These are phyloP conservation scores for Smutsia gigantea DNA, from an alignment of 2,797 vertebrate genomes.

Conservation along the genomic window DNA sequence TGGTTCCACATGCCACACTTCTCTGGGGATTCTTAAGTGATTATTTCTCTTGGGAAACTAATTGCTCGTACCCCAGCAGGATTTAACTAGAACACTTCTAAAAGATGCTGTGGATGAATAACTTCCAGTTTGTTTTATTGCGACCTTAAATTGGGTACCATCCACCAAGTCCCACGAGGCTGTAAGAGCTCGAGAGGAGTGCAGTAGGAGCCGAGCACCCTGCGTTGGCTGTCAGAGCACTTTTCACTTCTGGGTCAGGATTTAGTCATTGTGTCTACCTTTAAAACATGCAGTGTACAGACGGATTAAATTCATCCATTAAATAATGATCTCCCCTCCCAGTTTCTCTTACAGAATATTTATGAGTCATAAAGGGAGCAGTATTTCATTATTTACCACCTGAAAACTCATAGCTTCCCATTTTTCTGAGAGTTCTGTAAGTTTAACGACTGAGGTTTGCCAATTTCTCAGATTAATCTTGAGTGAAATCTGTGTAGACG, in stretches of 20 bases:
- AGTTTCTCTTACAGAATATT: background rate
- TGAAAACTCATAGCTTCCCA: background rate
- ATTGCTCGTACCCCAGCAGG: background rate
- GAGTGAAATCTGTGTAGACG: background rate
- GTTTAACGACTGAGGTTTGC: background rate
- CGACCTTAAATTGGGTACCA: background rate
- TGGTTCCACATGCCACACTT: background rate
- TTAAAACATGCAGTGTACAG: background rate
- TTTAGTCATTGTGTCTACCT: background rate
- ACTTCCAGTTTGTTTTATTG: background rate
- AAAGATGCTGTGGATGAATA: conserved; percentile 26
- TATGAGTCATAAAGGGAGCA: background rate
- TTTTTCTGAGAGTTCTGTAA: conserved; percentile 10
- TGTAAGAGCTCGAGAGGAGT: background rate
- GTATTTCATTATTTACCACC: background rate
- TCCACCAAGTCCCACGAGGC: background rate
- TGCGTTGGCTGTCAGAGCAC: background rate
- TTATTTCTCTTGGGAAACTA: conserved; percentile 40
- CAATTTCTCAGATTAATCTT: background rate
- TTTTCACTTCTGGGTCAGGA: background rate
- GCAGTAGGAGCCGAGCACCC: background rate
- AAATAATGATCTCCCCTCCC: background rate
- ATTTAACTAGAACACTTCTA: conserved; percentile 9
- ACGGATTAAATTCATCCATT: background rate
- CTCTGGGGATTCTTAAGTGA: background rate